Percentiles rank a stretch among this genome's conserved stretches.
These are phyloP conservation scores for Oxyruncus cristatus DNA, from an alignment of 2,113 vertebrate species.

Conservation along the genomic window DNA sequence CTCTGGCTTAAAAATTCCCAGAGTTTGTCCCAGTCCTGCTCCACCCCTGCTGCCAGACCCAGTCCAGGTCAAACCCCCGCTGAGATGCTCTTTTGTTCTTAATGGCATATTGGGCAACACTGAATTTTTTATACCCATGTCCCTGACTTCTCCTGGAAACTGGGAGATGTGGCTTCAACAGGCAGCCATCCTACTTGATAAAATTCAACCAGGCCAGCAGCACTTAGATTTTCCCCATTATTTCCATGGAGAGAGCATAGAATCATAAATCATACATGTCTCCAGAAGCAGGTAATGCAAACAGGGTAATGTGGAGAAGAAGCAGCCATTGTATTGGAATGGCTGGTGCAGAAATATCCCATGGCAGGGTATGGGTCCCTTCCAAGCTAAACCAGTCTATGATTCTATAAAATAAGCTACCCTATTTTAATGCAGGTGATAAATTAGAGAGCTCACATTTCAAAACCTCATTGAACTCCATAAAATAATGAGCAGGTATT, in stretches of 20 bases:
- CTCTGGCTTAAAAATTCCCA: not conserved
- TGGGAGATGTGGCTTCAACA: not conserved
- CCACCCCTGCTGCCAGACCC: not conserved
- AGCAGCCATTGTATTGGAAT: not conserved
- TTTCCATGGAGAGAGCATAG: not conserved
- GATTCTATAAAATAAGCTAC: not conserved
- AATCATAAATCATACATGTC: not conserved
- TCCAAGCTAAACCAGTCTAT: not conserved
- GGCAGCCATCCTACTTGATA: not conserved
- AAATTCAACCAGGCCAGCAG: not conserved
- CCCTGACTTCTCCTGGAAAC: not conserved
- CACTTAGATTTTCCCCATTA: not conserved
- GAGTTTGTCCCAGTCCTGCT: not conserved
- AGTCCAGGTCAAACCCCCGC: not conserved
- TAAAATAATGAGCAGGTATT: not conserved
- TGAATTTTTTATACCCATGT: not conserved
- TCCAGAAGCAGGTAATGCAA: not conserved
- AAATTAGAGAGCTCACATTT: not conserved
- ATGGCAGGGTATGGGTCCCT: not conserved
- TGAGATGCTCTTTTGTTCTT: not conserved
- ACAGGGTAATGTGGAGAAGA: not conserved
- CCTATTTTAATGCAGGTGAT: not conserved
- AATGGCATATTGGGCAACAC: not conserved
- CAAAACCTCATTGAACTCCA: not conserved
- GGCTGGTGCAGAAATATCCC: not conserved